A percentile compares a stretch with the other conserved stretches of the same genome.
Conservation (phyloP, 2,888 invertebrate species). For the Torymus auratus region DNA sequence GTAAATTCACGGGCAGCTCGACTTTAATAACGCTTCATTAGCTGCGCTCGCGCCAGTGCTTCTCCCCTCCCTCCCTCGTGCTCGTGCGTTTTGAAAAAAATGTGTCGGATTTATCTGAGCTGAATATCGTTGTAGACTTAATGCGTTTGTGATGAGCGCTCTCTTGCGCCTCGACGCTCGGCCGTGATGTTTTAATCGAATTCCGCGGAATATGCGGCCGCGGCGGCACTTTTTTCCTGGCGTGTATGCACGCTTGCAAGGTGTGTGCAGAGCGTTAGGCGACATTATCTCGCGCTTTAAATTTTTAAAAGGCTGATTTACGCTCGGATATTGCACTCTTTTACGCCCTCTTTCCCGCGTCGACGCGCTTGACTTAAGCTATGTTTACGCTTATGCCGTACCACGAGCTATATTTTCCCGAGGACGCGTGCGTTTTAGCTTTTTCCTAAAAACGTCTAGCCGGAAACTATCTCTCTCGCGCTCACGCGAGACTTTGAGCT, state of each 20-base stretch:
- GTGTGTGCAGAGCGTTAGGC: background rate
- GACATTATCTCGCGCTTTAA: background rate
- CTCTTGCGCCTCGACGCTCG: slow-evolving; percentile 7
- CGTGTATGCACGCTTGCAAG: background rate
- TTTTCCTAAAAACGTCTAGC: no score
- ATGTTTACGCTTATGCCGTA: no score
- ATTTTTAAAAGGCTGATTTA: background rate
- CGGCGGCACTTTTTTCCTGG: background rate
- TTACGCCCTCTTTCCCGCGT: background rate
- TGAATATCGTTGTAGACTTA: slow-evolving; percentile 38
- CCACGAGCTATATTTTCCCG: no score
- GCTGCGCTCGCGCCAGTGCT: slow-evolving; percentile 11
- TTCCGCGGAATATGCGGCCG: slow-evolving; percentile 1
- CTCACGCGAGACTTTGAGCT: no score
- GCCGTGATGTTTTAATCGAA: slow-evolving; percentile 53
- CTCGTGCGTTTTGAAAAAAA: slow-evolving; percentile 20
- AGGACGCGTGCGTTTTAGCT: no score
- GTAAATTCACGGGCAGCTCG: slow-evolving; percentile 55
- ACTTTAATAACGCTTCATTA: slow-evolving; percentile 57
- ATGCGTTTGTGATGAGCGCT: slow-evolving; percentile 38
- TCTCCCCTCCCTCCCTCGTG: background rate
- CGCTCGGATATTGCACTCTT: background rate
- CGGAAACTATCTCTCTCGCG: no score
- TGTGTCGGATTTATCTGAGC: slow-evolving; percentile 39
- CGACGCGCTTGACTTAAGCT: no score